Base-by-base conservation (phyloP, 2,797 vertebrate genomes). In the Semaprochilodus insignis region DNA sequence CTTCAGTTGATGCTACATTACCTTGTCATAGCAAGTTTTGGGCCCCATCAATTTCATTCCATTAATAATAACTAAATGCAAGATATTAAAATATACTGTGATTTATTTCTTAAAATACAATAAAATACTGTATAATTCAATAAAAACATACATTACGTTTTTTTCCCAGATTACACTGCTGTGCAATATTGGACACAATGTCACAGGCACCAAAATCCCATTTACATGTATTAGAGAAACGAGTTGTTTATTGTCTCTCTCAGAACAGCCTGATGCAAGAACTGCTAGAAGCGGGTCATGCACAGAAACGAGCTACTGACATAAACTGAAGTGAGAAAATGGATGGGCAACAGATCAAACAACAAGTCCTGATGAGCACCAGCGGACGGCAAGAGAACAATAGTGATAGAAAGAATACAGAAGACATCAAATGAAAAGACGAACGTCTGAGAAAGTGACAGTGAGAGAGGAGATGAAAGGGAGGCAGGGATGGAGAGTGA, bases 231-330 rank as follows among this genome's bases (percentile, higher is more conserved):
- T 34, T 27, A 34, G 31, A 67, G 60, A 25, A 63, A 27, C 25
- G 11, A 17, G 17, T 6, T 17, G 57, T 59, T 59, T 16, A 59
- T 23, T 21, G 15, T 6, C 25, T 71, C 16, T 67, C 0, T 67
- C 31, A 67, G 65, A 67, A 67, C 34, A 6, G 13, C 21, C 21
- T 23, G 69, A 71, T 51, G 69, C 69, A 71, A 48, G 69, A 51
- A 48, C 19, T 16, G 21, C 3, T 1, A 48, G n/a, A 40, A 40
- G 66, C 3, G 25, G 62, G 62, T 65, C 62, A 27, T 27, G 2
- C 44, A 23, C 52, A 17, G 4, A 59, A 59, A 57, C 15, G 62
- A 66, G 31, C 21, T 14, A n/a, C 34, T 23, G 36, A 51, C 1
- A 8, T n/a, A 34, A 70, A 51, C 19, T 15, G 40, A 70, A 23